Evolutionary conservation across 2,888 invertebrate genomes (phyloP).

Genomic region (Tinea semifulvella): DNA sequence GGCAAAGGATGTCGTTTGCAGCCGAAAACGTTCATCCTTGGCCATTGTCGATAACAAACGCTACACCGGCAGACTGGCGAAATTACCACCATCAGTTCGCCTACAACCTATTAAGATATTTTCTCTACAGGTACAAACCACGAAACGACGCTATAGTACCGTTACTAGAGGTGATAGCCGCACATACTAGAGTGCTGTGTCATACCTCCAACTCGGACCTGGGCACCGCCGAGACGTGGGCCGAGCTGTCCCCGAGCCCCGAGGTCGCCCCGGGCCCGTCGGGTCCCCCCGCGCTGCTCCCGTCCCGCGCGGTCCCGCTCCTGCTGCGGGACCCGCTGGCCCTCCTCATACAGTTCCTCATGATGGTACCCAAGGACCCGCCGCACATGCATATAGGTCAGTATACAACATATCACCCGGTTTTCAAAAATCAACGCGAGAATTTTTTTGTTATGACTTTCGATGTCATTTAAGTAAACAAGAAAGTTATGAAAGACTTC

Average conservation of each 20-base stretch:
- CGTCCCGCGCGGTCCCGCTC: constrained; percentile 72
- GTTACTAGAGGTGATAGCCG: constrained; percentile 85
- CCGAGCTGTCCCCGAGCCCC: constrained; percentile 23
- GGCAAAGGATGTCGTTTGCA: too few species aligned
- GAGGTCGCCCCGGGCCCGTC: constrained; percentile 15
- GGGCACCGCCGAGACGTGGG: constrained; percentile 34
- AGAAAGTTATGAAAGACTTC: too few species aligned
- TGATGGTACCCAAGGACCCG: constrained; percentile 84
- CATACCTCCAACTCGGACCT: constrained; percentile 35
- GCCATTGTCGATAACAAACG: too few species aligned
- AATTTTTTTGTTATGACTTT: too few species aligned
- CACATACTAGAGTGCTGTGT: constrained; percentile 81
- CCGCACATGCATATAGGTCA: constrained; percentile 77
- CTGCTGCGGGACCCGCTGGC: constrained; percentile 88
- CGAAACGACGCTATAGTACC: constrained; percentile 88
- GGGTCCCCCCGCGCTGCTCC: constrained; percentile 19
- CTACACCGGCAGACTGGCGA: too few species aligned
- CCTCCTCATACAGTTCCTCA: constrained; percentile 84
- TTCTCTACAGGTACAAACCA: constrained; percentile 67
- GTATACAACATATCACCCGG: too few species aligned
- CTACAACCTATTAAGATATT: too few species aligned
- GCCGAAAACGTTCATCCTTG: too few species aligned
- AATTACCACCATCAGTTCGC: too few species aligned
- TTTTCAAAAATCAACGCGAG: too few species aligned
- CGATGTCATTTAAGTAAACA: too few species aligned